Conservation (phyloP, 2,113 vertebrate genomes). For the Spizaetus ornatus region DNA sequence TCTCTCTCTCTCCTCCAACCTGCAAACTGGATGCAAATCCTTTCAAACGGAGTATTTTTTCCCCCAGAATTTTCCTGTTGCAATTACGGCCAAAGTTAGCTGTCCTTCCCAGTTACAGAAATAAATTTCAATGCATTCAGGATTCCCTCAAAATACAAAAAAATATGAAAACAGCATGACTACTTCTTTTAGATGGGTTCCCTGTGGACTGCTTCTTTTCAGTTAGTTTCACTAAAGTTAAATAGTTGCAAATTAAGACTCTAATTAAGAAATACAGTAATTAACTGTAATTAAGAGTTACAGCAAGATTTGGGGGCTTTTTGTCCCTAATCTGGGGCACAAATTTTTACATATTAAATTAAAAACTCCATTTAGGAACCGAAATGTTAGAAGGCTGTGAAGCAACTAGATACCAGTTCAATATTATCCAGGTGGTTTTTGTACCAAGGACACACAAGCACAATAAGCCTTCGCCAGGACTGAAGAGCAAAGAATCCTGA, state of each 20-base stretch:
- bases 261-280: slow-evolving; percentile 34
- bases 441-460: neutral
- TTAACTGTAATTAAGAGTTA: slow-evolving; percentile 36
- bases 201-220: neutral
- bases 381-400: neutral
- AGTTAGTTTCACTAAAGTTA: neutral
- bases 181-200: neutral
- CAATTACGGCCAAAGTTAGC: neutral
- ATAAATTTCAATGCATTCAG: neutral
- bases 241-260: slow-evolving; percentile 26
- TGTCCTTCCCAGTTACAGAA: neutral
- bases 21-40: neutral
- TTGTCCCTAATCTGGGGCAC: neutral
- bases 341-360: neutral
- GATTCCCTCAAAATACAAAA: neutral
- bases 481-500: neutral
- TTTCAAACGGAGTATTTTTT: neutral
- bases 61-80: neutral
- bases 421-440: neutral
- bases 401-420: neutral
- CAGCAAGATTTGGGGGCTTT: neutral
- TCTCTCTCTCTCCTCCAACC: neutral
- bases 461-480: neutral
- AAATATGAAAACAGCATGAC: neutral
- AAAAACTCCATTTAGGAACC: neutral